Evolutionary conservation across 2,113 vertebrate species (phyloP), one percentile per base, ranked within the genome.

Genomic region (Hylia prasina): DNA sequence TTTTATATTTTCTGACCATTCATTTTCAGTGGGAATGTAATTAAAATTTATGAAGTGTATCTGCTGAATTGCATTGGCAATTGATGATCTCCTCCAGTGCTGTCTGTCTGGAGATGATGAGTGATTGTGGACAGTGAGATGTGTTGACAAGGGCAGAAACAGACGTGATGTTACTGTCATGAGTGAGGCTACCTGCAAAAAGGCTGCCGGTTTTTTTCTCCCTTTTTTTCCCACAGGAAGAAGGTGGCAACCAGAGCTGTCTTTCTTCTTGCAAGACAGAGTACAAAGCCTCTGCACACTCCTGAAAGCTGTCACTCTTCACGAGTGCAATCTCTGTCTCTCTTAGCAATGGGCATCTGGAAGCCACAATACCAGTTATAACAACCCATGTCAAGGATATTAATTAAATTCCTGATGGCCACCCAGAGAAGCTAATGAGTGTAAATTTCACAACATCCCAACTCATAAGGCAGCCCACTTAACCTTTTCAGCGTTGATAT

Each of bases 21-120:
- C 99, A 98, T 99, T 99, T 99, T 99, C 98, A 98, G 98, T 97
- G 98, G 98, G 97, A 98, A 98, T 98, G 98, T 99, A 99, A 99
- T 99, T 99, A 99, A 99, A 99, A 99, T 99, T 99, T 99, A 99
- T 99, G 99, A 99, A 99, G 99, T 99, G 99, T 99, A 99, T 99
- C 98, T 99, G 99, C 99, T 98, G 98, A 99, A 99, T 99, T 99
- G 98, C 99, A 99, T 98, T 98, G 98, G 98, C 98, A 98, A 99
- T 98, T 98, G 99, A 99, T 98, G 98, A 98, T 98, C 98, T 99
- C 98, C 98, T 98, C 98, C 98, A 98, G 98, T 98, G 98, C 98
- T 98, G 98, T 98, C 98, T 98, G 97, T 98, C 98, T 98, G 97
- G 98, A 98, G 98, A 98, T 98, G 98, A 98, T 99, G 99, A 99